phyloP scores from a whole-genome alignment of 2,888 invertebrate genomes.

The Tortricodes alternella region DNA sequence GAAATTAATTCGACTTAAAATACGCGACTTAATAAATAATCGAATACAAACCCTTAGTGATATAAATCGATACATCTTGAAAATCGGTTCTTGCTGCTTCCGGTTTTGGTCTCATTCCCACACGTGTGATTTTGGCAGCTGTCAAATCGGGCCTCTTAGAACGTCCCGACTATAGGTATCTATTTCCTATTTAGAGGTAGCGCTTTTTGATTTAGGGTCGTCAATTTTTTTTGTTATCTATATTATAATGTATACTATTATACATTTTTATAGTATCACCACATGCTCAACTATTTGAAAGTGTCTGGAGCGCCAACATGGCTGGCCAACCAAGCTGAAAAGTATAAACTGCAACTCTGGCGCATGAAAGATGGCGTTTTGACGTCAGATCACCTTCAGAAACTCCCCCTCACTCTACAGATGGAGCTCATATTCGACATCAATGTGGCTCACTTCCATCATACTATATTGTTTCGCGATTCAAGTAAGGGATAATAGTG shows the following conservation, averaged over 20 bases:
- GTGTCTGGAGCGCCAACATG: slow-evolving; percentile 54
- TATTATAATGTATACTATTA: background rate
- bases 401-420: slow-evolving; percentile 63
- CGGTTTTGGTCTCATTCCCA: no score
- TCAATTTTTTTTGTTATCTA: no score
- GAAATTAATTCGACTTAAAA: no score
- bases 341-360: slow-evolving; percentile 68
- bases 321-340: slow-evolving; percentile 58
- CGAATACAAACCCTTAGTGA: no score
- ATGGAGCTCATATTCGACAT: slow-evolving; percentile 78
- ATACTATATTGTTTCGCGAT: slow-evolving; percentile 63
- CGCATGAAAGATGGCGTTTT: slow-evolving; percentile 69
- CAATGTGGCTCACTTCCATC: slow-evolving; percentile 69
- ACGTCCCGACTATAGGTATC: no score
- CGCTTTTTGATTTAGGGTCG: no score
- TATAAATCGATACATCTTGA: no score
- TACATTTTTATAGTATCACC: slow-evolving; percentile 58
- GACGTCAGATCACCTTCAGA: slow-evolving; percentile 52
- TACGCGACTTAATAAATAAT: no score
- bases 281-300: slow-evolving; percentile 63
- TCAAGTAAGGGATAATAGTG: slow-evolving; percentile 47
- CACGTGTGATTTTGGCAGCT: no score
- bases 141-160: no score
- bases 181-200: no score
- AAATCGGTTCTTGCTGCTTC: no score